A percentile compares a stretch with the other conserved stretches of the same genome.
Evolutionary conservation across 1,140 invertebrate genomes (phyloP).

Genomic region (Bombyx mori): DNA sequence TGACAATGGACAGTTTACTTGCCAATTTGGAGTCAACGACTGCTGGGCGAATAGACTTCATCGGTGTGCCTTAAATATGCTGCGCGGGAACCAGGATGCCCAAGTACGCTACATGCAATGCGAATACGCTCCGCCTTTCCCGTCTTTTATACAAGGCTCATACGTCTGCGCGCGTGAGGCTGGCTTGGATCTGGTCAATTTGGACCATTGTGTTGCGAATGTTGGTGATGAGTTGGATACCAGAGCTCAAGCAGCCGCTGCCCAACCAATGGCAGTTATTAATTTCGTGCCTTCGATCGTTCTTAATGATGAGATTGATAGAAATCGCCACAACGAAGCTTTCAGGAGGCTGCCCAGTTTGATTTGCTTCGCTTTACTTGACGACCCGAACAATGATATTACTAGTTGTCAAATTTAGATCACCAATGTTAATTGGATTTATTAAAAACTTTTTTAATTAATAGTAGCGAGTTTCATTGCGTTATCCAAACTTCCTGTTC

Average conservation of each 20-base stretch:
- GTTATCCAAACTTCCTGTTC: too few species aligned
- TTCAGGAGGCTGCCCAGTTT: slow-evolving; percentile 23
- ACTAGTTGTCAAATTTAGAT: slow-evolving; percentile 25
- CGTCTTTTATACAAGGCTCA: slow-evolving; percentile 28
- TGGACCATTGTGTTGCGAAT: slow-evolving; percentile 40
- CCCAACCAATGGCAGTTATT: slow-evolving; percentile 29
- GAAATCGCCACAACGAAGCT: slow-evolving; percentile 18
- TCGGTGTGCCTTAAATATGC: slow-evolving; percentile 42
- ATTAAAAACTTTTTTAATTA: too few species aligned
- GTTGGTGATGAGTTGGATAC: slow-evolving; percentile 28
- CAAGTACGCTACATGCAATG: slow-evolving; percentile 52
- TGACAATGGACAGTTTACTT: slow-evolving; percentile 23
- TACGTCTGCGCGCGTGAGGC: slow-evolving; percentile 30
- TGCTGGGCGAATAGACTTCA: slow-evolving; percentile 59
- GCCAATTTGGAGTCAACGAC: slow-evolving; percentile 40
- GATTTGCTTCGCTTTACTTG: slow-evolving; percentile 41
- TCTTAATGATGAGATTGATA: slow-evolving; percentile 35
- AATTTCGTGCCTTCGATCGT: slow-evolving; percentile 47
- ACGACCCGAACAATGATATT: slow-evolving; percentile 28
- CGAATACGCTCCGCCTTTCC: slow-evolving; percentile 35
- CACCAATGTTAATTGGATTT: too few species aligned
- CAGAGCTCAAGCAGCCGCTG: slow-evolving; percentile 22
- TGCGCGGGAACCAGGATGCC: slow-evolving; percentile 32
- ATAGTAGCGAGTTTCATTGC: too few species aligned
- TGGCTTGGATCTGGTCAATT: slow-evolving; percentile 30